These are phyloP conservation scores for Xestobium rufovillosum DNA, from an alignment of 2,888 invertebrate species.

Conservation along the genomic window DNA sequence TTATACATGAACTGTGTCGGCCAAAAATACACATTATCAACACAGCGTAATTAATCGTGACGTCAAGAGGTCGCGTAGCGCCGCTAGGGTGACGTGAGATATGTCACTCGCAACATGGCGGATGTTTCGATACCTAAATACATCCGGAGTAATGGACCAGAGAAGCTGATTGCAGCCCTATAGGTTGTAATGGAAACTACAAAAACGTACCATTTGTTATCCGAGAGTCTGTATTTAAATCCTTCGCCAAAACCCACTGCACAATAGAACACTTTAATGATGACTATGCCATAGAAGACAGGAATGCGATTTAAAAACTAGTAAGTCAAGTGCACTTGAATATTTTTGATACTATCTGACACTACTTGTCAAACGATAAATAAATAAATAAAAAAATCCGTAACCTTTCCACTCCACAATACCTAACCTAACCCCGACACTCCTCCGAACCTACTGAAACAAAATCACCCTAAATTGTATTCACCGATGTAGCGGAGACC, in stretches of 20 bases:
- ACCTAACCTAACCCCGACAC: constrained; percentile 34
- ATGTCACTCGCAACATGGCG: constrained; percentile 44
- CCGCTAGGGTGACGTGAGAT: constrained; percentile 40
- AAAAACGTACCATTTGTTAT: too few species aligned
- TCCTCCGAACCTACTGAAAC: constrained; percentile 41
- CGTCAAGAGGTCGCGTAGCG: constrained; percentile 32
- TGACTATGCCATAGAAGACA: too few species aligned
- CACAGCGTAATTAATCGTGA: constrained; percentile 30
- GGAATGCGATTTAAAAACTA: too few species aligned
- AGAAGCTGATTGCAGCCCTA: constrained; percentile 13
- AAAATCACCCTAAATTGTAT: constrained; percentile 38
- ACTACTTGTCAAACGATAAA: constrained; percentile 30
- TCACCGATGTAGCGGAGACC: constrained; percentile 36
- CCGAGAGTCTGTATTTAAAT: too few species aligned
- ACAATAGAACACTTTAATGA: too few species aligned
- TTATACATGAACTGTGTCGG: constrained; percentile 25
- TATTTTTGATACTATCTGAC: background rate
- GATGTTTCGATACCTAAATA: constrained; percentile 37
- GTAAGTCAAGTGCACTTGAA: constrained; percentile 6
- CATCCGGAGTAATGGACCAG: constrained; percentile 28
- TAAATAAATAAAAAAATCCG: constrained; percentile 41
- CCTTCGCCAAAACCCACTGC: too few species aligned
- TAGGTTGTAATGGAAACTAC: constrained; percentile 9
- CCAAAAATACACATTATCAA: constrained; percentile 29
- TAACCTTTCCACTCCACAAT: constrained; percentile 32